phyloP scores from a whole-genome alignment of 2,113 vertebrate genomes.

The Sprattus sprattus region DNA sequence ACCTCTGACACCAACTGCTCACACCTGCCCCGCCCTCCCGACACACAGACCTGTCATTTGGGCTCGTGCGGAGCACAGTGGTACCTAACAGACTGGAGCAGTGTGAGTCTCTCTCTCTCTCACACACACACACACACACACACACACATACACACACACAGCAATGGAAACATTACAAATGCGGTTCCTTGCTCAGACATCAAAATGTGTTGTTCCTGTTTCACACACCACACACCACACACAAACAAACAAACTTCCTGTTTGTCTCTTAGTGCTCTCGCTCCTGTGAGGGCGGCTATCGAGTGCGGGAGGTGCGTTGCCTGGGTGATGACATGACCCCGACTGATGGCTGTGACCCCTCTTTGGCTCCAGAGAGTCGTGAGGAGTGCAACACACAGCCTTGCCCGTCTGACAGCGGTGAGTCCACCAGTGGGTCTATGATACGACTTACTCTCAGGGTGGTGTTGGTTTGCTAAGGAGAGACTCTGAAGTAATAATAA shows the following conservation, averaged over 20 bases:
- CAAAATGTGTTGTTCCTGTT: too few species aligned
- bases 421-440: background rate
- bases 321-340: slow-evolving; percentile 66
- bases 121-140: background rate
- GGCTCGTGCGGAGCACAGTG: slow-evolving; percentile 72
- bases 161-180: background rate
- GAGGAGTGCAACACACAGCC: slow-evolving; percentile 67
- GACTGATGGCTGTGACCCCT: slow-evolving; percentile 63
- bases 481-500: too few species aligned
- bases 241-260: background rate
- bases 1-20: slow-evolving; percentile 67
- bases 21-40: slow-evolving; percentile 66
- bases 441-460: background rate
- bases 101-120: slow-evolving; percentile 58
- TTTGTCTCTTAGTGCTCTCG: slow-evolving; percentile 72
- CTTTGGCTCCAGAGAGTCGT: slow-evolving; percentile 60
- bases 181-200: background rate
- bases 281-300: slow-evolving; percentile 71
- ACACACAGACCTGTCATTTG: slow-evolving; percentile 71
- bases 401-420: slow-evolving; percentile 64
- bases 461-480: background rate
- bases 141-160: background rate
- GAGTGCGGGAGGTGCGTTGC: slow-evolving; percentile 75
- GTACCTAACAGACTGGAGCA: slow-evolving; percentile 79
- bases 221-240: background rate